Evolutionary conservation across 1,140 invertebrate species (phyloP), one percentile per base, ranked within the genome.

Genomic region (Drosophila pruinosa): DNA sequence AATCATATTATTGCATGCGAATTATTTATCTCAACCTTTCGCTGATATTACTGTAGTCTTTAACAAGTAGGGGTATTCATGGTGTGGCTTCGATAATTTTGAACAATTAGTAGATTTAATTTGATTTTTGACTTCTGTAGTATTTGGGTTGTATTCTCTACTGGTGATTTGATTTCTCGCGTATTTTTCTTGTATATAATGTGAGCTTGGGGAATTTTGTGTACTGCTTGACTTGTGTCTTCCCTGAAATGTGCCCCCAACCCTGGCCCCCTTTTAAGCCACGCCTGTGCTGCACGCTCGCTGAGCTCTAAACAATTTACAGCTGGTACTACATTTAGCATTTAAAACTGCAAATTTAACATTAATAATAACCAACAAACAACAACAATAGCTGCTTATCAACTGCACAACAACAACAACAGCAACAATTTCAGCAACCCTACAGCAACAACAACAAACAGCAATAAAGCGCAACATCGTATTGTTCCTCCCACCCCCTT

Each of bases 211-310:
- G 39, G 41, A n/a, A 7, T 36, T 4, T 7, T 47, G 14, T 31
- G 4, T 12, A 38, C 28, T 57, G 38, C 54, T 62, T 7, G n/a
- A 4, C 14, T 21, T 15, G 12, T 50, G 6, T 14, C 7, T 5
- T 14, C 12, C 19, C n/a, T 31, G 4, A 19, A 22, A 6, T 39
- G 1, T 8, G 3, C 21, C 47, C 15, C 10, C 26, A 59, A 22
- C 38, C 31, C 45, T 34, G 2, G 6, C 19, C 38, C 26, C 38
- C 39, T 28, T 3, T 69, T 22, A 36, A 39, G 26, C 58, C 41
- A 64, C 59, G 61, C 68, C 68, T 65, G 19, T 65, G 61, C 61
- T 71, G 68, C 67, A 63, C 67, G 50, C 59, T 34, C 50, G 67
- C 67, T 69, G 36, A 47, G 64, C 64, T 61, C 5, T 31, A 28